Evolutionary conservation across 1,140 invertebrate species (phyloP).

Genomic region (Laodelphax striatellus): DNA sequence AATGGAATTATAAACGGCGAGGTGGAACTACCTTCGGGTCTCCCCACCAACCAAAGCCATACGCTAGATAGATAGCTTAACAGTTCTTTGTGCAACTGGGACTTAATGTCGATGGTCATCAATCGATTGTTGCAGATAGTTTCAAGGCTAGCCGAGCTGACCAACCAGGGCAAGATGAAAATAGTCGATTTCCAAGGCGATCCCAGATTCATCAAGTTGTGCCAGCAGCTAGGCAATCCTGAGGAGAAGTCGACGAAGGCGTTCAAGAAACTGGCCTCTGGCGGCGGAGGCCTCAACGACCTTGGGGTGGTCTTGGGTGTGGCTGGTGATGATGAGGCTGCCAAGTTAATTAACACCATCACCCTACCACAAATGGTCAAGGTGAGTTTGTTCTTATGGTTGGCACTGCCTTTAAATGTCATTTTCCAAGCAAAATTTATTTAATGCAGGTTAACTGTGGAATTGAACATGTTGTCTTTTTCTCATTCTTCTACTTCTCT

Average conservation of each 20-base stretch:
- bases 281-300: constrained; percentile 39
- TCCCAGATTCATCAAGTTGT: constrained; percentile 48
- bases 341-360: constrained; percentile 50
- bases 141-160: constrained; percentile 53
- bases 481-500: too few species aligned
- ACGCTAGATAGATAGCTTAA: too few species aligned
- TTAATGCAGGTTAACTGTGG: too few species aligned
- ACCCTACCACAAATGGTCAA: constrained; percentile 37
- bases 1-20: too few species aligned
- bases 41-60: too few species aligned
- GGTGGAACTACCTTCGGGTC: too few species aligned
- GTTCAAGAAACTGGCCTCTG: constrained; percentile 21
- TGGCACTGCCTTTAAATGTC: too few species aligned
- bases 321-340: constrained; percentile 59
- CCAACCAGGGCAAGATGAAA: constrained; percentile 42
- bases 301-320: constrained; percentile 51
- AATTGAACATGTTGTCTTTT: too few species aligned
- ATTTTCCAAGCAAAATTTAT: too few species aligned
- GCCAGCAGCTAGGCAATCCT: constrained; percentile 43
- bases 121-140: constrained; percentile 38
- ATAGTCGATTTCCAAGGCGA: constrained; percentile 54
- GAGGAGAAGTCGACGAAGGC: constrained; percentile 17
- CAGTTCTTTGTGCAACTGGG: too few species aligned
- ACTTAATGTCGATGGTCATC: too few species aligned
- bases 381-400: constrained; percentile 18